Percentiles rank a stretch among this genome's conserved stretches.
Evolutionary conservation across 2,888 invertebrate species (phyloP).

Genomic region (Drosophila macrospina): DNA sequence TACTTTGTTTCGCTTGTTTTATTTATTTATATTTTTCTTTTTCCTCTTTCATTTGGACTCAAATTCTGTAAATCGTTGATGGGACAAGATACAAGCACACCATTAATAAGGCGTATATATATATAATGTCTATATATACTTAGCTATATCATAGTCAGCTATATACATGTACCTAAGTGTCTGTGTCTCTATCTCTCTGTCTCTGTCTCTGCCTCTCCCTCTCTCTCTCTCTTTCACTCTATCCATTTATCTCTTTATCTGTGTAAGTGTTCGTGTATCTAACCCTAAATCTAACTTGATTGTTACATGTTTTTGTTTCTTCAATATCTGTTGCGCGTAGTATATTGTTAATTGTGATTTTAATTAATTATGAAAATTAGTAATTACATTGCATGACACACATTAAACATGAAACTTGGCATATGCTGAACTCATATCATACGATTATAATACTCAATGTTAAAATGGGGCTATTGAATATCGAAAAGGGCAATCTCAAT

Average conservation of each 20-base stretch:
- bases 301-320: slow-evolving; percentile 53
- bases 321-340: slow-evolving; percentile 61
- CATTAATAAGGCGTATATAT: slow-evolving; percentile 49
- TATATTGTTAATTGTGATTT: slow-evolving; percentile 54
- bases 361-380: slow-evolving; percentile 42
- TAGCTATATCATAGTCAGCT: slow-evolving; percentile 48
- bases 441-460: slow-evolving; percentile 16
- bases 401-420: slow-evolving; percentile 22
- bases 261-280: slow-evolving; percentile 47
- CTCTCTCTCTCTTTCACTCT: slow-evolving; percentile 7
- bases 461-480: slow-evolving; percentile 24
- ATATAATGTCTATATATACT: slow-evolving; percentile 52
- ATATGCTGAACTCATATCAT: slow-evolving; percentile 43
- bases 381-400: slow-evolving; percentile 61
- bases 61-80: slow-evolving; percentile 29
- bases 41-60: slow-evolving; percentile 13
- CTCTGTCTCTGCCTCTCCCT: slow-evolving; percentile 18
- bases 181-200: slow-evolving; percentile 17
- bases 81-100: slow-evolving; percentile 51
- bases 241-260: slow-evolving; percentile 11
- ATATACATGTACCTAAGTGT: slow-evolving; percentile 31
- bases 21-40: slow-evolving; percentile 7
- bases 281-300: slow-evolving; percentile 50
- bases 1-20: slow-evolving; percentile 58
- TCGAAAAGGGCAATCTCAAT: background rate